Evolutionary conservation across 2,888 invertebrate species (phyloP), one percentile per base, ranked within the genome.

Genomic region (Eupsilia transversa): DNA sequence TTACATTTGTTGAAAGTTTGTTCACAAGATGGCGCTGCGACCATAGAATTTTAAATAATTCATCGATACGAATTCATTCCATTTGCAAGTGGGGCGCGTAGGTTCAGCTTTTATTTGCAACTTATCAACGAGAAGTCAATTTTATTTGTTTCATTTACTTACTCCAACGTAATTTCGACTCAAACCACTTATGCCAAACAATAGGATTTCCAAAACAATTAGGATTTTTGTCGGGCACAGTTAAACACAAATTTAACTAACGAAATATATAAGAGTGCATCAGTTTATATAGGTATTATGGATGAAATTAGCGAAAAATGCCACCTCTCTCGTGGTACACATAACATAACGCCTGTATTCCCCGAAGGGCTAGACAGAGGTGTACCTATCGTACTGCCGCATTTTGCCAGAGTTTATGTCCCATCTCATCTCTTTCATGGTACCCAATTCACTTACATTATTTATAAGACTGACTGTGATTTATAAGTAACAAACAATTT

Each of bases 21-120:
- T 35, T 49, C 69, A 73, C 61, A 54, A 82, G 83, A 69, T 77
- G 77, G 83, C 80, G 79, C 54, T 66, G 33, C 14, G 7, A 35
- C 23, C 38, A 23, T n/a, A 38, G 17, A 64, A 57, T 35, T 64
- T 59, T 30, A 54, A 67, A 77, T 63, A 63, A 82, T 57, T 76
- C 17, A 63, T 70, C 33, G 23, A 66, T 66, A 66, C 43, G 7
- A 43, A 75, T 69, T 65, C 35, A 60, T 69, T n/a, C n/a, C n/a
- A n/a, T n/a, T n/a, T 81, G 46, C n/a, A 75, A 64, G 46, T 56
- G 38, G 14, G 27, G 33, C 38, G 33, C 33, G 33, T 57, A 46
- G 46, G 30, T 81, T 65, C 49, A 65, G 33, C 46, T 65, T 68
- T 68, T 68, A 79, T 79, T 68, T 60, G 10, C 30, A 66, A 56